Base-by-base conservation (phyloP, 2,888 invertebrate genomes). In the Eupithecia subfuscata region DNA sequence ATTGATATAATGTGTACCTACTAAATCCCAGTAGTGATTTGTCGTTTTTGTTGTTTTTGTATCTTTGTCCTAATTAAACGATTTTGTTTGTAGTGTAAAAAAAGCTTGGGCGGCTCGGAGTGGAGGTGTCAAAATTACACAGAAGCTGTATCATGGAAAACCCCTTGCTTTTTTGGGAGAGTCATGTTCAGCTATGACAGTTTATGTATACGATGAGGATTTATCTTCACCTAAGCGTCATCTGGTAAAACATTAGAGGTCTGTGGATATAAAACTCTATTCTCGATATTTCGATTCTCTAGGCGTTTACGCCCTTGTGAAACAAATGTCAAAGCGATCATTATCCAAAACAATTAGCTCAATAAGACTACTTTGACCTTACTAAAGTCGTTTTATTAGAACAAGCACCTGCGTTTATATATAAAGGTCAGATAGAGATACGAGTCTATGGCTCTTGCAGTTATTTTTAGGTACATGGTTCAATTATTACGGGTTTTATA, bases 281-380 rank as follows among this genome's bases (percentile, higher is more conserved):
- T n/a, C n/a, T n/a, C n/a, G n/a, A n/a, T n/a, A n/a, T 37, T 11
- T 40, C 8, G n/a, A n/a, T 52, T 56, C 9, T 56, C 56, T 56
- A 11, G 22, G 56, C 22, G 60, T 25, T 25, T 60, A 56, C 56
- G 60, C 25, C 60, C 60, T 60, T 22, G n/a, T 40, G n/a, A 37
- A 65, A 65, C 65, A 37, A 67, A 67, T 67, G 68, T 45, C 68
- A 40, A 40, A 12, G 40, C 14, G 40, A 68, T 25, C 22, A 68
- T 43, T 68, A 68, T 68, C 68, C 64, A 16, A 37, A 18, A 43
- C 43, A 68, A 43, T 43, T 68, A 40, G 56, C 22, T 70, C 40
- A 14, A 12, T 60, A 25, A n/a, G 63, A 73, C 56, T 64, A 67
- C 72, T 70, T 70, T 73, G 73, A 70, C 76, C 76, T 76, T 76